A percentile compares a stretch with the other conserved stretches of the same genome.
Evolutionary conservation across 2,113 vertebrate genomes (phyloP).

Genomic region (Mormyrus lacerda): DNA sequence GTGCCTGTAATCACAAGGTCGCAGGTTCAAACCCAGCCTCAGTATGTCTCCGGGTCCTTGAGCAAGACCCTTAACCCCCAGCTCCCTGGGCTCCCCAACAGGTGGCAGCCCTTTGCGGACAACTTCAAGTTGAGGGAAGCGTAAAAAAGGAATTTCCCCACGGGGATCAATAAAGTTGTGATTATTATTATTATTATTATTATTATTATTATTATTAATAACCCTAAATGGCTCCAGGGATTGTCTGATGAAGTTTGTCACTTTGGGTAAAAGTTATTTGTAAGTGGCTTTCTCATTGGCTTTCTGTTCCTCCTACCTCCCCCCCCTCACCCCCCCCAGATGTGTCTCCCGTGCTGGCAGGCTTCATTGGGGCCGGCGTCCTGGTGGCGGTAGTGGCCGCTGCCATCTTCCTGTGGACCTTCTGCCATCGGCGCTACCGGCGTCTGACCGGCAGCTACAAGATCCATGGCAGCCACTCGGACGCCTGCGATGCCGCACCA

Average conservation of each 20-base stretch:
- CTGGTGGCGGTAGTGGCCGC: slow-evolving; percentile 78
- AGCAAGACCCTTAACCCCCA: too few species aligned
- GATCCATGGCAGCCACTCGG: slow-evolving; percentile 55
- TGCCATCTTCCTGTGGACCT: slow-evolving; percentile 86
- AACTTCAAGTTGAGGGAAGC: too few species aligned
- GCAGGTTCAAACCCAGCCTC: too few species aligned
- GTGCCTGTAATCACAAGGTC: too few species aligned
- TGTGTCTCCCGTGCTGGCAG: slow-evolving; percentile 87
- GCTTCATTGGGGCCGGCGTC: slow-evolving; percentile 85
- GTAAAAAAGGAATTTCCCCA: too few species aligned
- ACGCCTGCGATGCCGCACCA: slow-evolving; percentile 48
- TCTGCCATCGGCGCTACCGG: slow-evolving; percentile 82
- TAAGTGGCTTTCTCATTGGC: not conserved
- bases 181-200: too few species aligned
- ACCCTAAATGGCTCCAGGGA: not conserved
- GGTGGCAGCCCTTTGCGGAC: too few species aligned
- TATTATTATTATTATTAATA: too few species aligned
- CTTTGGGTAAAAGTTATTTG: not conserved
- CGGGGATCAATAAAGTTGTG: too few species aligned
- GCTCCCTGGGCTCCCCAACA: too few species aligned
- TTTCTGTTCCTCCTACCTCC: not conserved
- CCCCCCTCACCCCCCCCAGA: slow-evolving; percentile 53
- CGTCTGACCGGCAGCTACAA: slow-evolving; percentile 68
- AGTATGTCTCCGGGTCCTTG: too few species aligned
- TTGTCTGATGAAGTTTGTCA: not conserved